Percentiles rank a stretch among this genome's conserved stretches.
These are phyloP conservation scores for Agriotes lineatus DNA, from an alignment of 2,888 invertebrate species.

Conservation along the genomic window DNA sequence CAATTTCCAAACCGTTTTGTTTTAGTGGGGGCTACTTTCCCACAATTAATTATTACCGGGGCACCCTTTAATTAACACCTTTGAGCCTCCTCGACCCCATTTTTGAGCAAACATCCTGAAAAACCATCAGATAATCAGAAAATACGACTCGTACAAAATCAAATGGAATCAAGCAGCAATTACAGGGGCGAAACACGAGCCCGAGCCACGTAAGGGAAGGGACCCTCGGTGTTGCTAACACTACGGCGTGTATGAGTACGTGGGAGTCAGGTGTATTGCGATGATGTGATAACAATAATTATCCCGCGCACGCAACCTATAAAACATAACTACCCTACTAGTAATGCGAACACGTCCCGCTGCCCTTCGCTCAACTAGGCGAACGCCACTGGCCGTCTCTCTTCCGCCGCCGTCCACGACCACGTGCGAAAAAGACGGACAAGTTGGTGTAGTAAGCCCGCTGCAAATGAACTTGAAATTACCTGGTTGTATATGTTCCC, in stretches of 20 bases:
- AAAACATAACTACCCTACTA: conserved; percentile 38
- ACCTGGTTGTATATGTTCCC: conserved; percentile 14
- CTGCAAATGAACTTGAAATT: conserved; percentile 13
- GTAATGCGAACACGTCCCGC: conserved; percentile 39
- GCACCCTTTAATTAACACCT: no score
- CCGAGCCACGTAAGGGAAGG: conserved; percentile 2
- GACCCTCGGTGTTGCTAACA: not conserved
- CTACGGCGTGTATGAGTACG: conserved; percentile 15
- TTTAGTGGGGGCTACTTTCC: no score
- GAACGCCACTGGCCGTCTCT: conserved; percentile 10
- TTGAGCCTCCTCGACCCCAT: no score
- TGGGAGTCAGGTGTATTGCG: conserved; percentile 45
- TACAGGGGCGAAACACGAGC: conserved; percentile 4
- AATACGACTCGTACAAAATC: not conserved
- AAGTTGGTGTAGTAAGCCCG: not conserved
- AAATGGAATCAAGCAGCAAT: conserved; percentile 17
- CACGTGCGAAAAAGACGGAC: not conserved
- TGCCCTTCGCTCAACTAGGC: conserved; percentile 11
- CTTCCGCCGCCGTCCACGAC: not conserved
- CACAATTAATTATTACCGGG: no score
- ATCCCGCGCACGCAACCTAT: conserved; percentile 43
- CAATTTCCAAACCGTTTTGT: no score
- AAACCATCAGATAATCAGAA: not conserved
- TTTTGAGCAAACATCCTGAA: no score
- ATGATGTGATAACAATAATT: conserved; percentile 47